phyloP scores from a whole-genome alignment of 1,140 invertebrate genomes.

The Panulirus ornatus region DNA sequence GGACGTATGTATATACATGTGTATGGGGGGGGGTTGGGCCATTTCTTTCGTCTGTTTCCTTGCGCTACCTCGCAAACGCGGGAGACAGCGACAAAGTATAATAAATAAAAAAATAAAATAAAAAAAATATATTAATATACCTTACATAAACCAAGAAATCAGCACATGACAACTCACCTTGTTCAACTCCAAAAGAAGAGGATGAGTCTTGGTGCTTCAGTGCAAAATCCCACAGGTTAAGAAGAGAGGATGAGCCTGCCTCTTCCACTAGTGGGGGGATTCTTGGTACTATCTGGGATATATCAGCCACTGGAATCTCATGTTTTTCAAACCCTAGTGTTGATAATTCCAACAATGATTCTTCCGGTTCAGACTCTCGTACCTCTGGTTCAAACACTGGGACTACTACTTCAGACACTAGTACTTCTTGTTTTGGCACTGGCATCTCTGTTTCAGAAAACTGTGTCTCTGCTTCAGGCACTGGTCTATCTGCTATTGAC shows the following conservation, averaged over 20 bases:
- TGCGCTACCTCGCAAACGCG: no score
- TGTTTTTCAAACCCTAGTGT: not conserved
- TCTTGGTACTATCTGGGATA: not conserved
- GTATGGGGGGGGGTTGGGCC: no score
- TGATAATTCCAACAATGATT: not conserved
- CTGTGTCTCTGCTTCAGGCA: not conserved
- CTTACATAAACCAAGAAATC: no score
- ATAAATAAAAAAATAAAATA: no score
- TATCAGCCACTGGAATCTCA: no score
- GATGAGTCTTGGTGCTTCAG: not conserved
- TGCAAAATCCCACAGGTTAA: conserved; percentile 26
- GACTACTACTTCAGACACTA: not conserved
- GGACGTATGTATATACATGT: no score
- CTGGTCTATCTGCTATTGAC: not conserved
- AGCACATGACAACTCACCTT: no score
- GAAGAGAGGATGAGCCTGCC: conserved; percentile 6
- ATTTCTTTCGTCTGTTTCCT: no score
- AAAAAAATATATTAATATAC: no score
- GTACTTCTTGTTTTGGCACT: no score
- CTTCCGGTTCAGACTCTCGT: not conserved
- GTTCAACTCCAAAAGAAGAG: no score
- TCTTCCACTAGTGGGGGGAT: conserved; percentile 25
- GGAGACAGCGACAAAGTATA: no score
- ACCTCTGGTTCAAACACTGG: not conserved
- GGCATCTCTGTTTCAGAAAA: not conserved